Evolutionary conservation across 1,140 invertebrate genomes (phyloP), one percentile per base, ranked within the genome.

Genomic region (Eufriesea mexicana): DNA sequence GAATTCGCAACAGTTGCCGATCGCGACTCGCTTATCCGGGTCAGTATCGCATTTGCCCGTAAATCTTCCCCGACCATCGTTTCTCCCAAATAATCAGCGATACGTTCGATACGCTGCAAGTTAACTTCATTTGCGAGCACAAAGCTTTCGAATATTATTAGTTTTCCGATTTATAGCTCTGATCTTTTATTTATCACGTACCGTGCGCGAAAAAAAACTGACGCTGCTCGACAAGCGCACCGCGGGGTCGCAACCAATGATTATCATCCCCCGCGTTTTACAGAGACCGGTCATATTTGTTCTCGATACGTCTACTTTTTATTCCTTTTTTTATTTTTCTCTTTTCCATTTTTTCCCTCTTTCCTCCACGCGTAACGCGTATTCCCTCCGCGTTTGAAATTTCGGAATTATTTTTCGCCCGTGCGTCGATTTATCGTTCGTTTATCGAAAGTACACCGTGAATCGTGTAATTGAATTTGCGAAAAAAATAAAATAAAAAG

Each of bases 111-210:
- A 12, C n/a, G 42, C 20, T 20, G 1, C 54, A 35, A 35, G 42
- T 49, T 28, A 18, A 45, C 12, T 35, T 64, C n/a, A 45, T 25
- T 28, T 35, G n/a, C 42, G 14, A 59, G 20, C 25, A 64, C 70
- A 64, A 80, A 80, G 79, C 70, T n/a, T 61, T 74, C 23, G 51
- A 64, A 45, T 54, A n/a, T 80, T 80, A 45, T 74, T 54, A 23
- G 70, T 25, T 28, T 28, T 45, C 8, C 28, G 9, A 35, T 1
- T 10, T 51, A 23, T 23, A 35, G 16, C 45, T 74, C 42, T 55
- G 79, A 74, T 35, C 35, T 35, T 35, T 35, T 35, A 35, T 80
- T 80, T 80, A 80, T 74, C 54, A 74, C 59, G 47, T 42, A 42
- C 49, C 42, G n/a, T 54, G 14, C 18, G 18, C 28, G 28, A 20